Evolutionary conservation across 2,797 vertebrate species (phyloP), one percentile per base, ranked within the genome.

Genomic region (Pelodytes ibericus): DNA sequence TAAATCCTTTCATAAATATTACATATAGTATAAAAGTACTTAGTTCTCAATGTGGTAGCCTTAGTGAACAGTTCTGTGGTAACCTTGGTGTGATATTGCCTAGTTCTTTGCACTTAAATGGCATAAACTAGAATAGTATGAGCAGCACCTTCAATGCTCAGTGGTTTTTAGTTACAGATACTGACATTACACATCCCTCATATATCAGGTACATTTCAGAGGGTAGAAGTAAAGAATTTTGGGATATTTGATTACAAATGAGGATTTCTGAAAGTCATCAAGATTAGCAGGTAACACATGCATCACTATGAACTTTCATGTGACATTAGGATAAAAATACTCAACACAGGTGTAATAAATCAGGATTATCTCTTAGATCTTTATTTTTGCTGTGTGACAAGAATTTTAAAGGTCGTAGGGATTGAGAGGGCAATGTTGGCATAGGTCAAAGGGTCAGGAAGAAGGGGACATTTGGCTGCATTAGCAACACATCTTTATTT

Each of bases 371-470:
- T 61, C 49, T 77, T 71, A 58, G 67, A 77, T 71, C 49, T 71
- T 70, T 61, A 30, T 59, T 47, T 31, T 57, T 64, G 24, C 7
- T 71, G n/a, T 44, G 25, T 47, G 31, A 11, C 31, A 57, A 31
- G 74, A 76, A 76, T 76, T 63, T 71, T 41, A 70, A 77, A 77
- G 67, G 67, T 71, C 67, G 61, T 44, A 27, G 16, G 61, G 58
- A 58, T 53, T 33, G 33, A 44, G 36, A 49, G 58, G 66, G 36
- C 33, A 41, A 30, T 49, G 47, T 47, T 58, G 41, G 29, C 31
- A 30, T 31, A 77, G 59, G 67, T 71, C 67, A 71, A 10, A n/a
- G 24, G 49, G 49, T 53, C 49, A n/a, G 6, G 11, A 22, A 53
- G n/a, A 22, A 25, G 16, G 3, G 44, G 16, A 53, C 20, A 53